Base-by-base conservation (phyloP, 2,888 invertebrate genomes). In the Cantharis lateralis region DNA sequence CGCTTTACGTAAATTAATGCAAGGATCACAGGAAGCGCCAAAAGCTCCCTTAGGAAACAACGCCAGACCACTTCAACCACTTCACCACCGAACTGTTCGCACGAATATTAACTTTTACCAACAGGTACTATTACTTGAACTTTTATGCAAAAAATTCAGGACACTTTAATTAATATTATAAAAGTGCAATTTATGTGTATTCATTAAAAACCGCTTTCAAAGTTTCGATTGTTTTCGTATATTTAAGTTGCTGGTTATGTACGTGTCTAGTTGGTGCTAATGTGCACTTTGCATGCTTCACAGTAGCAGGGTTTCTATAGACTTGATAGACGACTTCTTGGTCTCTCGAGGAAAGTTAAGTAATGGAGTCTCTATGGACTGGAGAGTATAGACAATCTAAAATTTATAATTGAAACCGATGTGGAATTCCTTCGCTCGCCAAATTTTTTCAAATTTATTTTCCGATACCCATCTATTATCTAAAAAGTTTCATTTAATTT, bases 61-160 rank as follows among this genome's bases (percentile, higher is more conserved):
- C 89, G 96, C 96, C 80, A 91, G 98, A 81, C 98, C 98, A n/a
- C 91, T 96, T 74, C 97, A 97, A 89, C 94, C 94, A 28, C 91
- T 98, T 73, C 95, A 98, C 88, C 96, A 97, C 87, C 93, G 98
- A 87, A 96, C 98, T 75, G 94, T 98, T 86, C 92, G 98, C 86
- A 98, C 98, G 83, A 99, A 99, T 89, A 98, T 99, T 88, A 97
- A 98, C 91, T 98, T 98, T 90, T 94, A 93, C 89, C 94, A 93
- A 87, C 84, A 85, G 76, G 85, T 78, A 78, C 71, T 63, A 62
- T 66, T 68, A 74, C 74, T 71, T 74, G 73, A 76, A 72, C 71
- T 74, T 66, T 72, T 70, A n/a, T n/a, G 70, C 72, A 71, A 69
- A 72, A 78, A 78, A 78, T 75, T 78, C 68, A 72, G 71, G 72